Evolutionary conservation across 2,797 vertebrate species (phyloP).

Genomic region (Pseudotriccus pelzelni): DNA sequence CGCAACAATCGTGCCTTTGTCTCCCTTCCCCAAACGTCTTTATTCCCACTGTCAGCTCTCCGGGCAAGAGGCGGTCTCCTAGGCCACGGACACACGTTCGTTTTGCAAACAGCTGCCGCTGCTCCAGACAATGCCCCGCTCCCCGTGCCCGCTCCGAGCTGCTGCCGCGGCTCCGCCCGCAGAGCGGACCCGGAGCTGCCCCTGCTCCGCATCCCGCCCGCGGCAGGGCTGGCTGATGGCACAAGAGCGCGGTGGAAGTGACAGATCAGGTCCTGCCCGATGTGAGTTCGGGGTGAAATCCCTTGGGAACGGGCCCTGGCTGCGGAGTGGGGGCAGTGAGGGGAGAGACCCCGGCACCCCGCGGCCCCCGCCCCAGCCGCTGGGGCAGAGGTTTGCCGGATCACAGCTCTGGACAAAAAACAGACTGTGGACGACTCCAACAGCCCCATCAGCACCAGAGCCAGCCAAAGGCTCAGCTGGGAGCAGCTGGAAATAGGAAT

Average conservation of each 20-base stretch:
- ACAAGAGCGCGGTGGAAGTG: rapidly evolving
- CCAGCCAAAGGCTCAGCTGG: neutral
- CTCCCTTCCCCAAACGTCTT: neutral
- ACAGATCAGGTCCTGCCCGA: rapidly evolving
- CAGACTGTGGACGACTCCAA: rapidly evolving
- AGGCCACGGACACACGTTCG: neutral
- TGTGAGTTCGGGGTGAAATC: neutral
- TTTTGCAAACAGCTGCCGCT: neutral
- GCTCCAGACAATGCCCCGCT: rapidly evolving
- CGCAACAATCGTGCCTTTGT: neutral
- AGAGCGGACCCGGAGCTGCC: neutral
- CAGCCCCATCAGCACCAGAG: neutral
- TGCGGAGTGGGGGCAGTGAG: rapidly evolving
- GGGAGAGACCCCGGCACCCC: neutral
- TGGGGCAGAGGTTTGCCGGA: neutral
- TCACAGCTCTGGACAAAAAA: rapidly evolving
- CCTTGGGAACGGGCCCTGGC: neutral
- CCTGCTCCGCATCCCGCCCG: neutral
- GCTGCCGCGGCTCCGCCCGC: rapidly evolving
- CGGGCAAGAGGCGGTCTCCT: neutral
- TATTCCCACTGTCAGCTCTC: neutral
- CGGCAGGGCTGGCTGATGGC: rapidly evolving
- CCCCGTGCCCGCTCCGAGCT: rapidly evolving
- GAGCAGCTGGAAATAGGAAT: neutral
- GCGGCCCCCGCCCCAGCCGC: rapidly evolving